These are phyloP conservation scores for Neomonachus schauinslandi DNA, from an alignment of 2,113 vertebrate species.

Conservation along the genomic window DNA sequence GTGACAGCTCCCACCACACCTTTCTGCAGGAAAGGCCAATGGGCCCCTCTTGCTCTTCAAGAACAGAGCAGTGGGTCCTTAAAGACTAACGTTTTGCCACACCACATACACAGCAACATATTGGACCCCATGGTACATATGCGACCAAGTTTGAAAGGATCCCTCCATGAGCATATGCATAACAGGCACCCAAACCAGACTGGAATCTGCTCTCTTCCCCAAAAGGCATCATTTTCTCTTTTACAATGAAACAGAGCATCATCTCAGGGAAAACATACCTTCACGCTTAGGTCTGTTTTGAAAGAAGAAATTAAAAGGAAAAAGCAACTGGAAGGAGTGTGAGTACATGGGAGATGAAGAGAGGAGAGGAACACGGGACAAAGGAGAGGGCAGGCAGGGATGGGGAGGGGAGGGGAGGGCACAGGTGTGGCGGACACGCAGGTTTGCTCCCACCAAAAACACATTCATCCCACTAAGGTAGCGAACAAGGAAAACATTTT, in stretches of 20 bases:
- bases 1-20: neutral
- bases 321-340: neutral
- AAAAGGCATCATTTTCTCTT: neutral
- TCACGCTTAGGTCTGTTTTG: neutral
- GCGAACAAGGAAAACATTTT: conserved; percentile 15
- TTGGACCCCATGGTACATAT: neutral
- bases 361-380: neutral
- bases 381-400: neutral
- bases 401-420: neutral
- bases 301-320: neutral
- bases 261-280: neutral
- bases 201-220: neutral
- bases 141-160: neutral
- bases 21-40: neutral
- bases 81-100: neutral
- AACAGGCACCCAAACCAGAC: neutral
- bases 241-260: neutral
- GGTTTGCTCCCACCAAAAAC: neutral
- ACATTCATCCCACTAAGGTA: neutral
- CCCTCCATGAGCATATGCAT: fast-evolving
- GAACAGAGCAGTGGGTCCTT: neutral
- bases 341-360: neutral
- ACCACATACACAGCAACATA: neutral
- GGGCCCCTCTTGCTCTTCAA: neutral
- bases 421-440: neutral